A percentile compares a stretch with the other conserved stretches of the same genome.
phyloP scores from a whole-genome alignment of 2,888 invertebrate genomes.

The Hemistola chrysoprasaria region DNA sequence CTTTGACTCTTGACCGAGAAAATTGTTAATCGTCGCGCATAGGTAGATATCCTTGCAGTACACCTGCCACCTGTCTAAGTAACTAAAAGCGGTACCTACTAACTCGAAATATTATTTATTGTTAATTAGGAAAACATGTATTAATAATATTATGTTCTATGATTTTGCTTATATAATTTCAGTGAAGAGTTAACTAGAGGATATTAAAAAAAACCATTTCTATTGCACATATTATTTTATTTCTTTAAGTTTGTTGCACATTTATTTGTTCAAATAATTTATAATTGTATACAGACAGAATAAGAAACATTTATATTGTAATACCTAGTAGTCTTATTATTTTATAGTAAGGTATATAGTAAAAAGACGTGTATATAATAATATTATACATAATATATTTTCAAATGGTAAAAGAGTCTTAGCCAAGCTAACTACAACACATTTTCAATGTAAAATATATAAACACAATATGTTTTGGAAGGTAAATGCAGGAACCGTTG shows the following conservation, averaged over 20 bases:
- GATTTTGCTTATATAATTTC: too few relatives aligned
- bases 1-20: too few relatives aligned
- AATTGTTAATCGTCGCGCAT: too few relatives aligned
- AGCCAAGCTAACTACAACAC: conserved; percentile 17
- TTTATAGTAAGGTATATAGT: conserved; percentile 9
- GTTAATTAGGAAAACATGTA: too few relatives aligned
- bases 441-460: conserved; percentile 13
- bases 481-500: conserved; percentile 18
- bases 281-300: conserved; percentile 21
- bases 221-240: conserved; percentile 18
- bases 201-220: conserved; percentile 3
- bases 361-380: conserved; percentile 7
- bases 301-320: conserved; percentile 17
- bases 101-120: too few relatives aligned
- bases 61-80: too few relatives aligned
- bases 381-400: conserved; percentile 8
- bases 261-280: conserved; percentile 17
- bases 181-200: too few relatives aligned
- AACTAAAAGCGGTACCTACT: too few relatives aligned
- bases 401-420: conserved; percentile 6
- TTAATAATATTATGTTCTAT: too few relatives aligned
- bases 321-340: conserved; percentile 22
- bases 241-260: conserved; percentile 25
- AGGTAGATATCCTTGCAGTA: too few relatives aligned
- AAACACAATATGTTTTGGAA: conserved; percentile 2